Conservation (phyloP, 2,113 vertebrate species). For the Scophthalmus maximus region DNA sequence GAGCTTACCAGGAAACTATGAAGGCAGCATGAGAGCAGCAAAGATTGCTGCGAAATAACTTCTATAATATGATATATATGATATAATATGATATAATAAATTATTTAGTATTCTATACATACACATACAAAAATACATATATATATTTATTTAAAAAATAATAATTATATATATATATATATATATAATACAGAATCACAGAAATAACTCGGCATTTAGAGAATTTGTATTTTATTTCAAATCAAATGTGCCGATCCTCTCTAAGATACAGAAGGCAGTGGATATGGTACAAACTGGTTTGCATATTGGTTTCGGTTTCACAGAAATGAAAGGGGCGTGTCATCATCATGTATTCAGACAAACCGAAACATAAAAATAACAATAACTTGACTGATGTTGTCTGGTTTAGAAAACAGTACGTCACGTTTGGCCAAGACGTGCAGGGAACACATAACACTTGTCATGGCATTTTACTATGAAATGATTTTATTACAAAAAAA, state of each 20-base stretch:
- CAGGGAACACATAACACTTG: too few relatives aligned
- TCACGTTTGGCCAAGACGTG: too few relatives aligned
- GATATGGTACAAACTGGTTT: neutral
- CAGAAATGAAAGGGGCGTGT: constrained; percentile 34
- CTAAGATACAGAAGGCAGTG: neutral
- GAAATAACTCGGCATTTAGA: neutral
- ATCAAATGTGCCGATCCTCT: neutral
- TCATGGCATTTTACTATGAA: too few relatives aligned
- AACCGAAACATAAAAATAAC: neutral
- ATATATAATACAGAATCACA: neutral
- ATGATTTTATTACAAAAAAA: too few relatives aligned
- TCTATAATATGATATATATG: too few relatives aligned
- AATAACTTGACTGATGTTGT: too few relatives aligned
- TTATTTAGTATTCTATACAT: too few relatives aligned
- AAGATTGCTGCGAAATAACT: neutral
- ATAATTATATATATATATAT: too few relatives aligned
- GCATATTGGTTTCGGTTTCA: constrained; percentile 9
- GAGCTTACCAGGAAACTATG: fast-evolving
- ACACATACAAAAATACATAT: too few relatives aligned
- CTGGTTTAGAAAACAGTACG: too few relatives aligned
- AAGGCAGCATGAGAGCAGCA: constrained; percentile 18
- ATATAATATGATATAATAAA: too few relatives aligned
- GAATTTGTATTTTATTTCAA: neutral
- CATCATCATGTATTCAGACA: neutral
- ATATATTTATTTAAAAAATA: too few relatives aligned